Evolutionary conservation across 2,113 vertebrate genomes (phyloP).

Genomic region (Polypterus senegalus): DNA sequence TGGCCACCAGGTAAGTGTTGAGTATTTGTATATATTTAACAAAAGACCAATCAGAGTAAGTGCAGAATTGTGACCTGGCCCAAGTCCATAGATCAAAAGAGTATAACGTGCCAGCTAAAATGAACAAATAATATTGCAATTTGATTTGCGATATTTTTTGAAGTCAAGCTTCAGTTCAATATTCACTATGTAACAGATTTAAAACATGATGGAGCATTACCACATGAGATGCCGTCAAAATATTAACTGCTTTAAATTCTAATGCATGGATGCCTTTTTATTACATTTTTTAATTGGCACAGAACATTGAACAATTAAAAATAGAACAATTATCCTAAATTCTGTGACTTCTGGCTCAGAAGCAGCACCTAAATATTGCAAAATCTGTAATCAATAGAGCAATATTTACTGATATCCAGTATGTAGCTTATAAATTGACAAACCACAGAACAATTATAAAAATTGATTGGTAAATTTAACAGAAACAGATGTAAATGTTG

Average conservation of each 20-base stretch:
- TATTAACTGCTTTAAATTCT: conserved; percentile 9
- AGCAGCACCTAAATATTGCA: conserved; percentile 3
- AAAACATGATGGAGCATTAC: too few species aligned
- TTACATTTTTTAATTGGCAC: neutral
- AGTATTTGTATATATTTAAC: too few species aligned
- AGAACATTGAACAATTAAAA: conserved; percentile 10
- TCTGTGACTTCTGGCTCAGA: conserved; percentile 3
- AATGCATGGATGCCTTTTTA: conserved; percentile 6
- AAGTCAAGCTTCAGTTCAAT: conserved; percentile 7
- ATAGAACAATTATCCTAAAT: conserved; percentile 1
- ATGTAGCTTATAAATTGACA: neutral
- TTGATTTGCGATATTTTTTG: conserved; percentile 8
- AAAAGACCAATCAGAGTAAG: too few species aligned
- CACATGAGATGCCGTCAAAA: too few species aligned
- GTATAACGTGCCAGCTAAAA: conserved; percentile 8
- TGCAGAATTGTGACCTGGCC: too few species aligned
- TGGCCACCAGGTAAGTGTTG: too few species aligned
- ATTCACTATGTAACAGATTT: too few species aligned
- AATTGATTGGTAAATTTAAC: neutral
- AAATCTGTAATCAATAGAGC: neutral
- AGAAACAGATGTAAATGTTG: too few species aligned
- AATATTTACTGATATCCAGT: neutral
- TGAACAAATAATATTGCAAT: conserved; percentile 16
- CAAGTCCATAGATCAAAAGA: conserved; percentile 9
- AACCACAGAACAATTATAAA: neutral